These are phyloP conservation scores for Zaprionus gabonicus DNA, from an alignment of 1,140 invertebrate species.

Conservation along the genomic window DNA sequence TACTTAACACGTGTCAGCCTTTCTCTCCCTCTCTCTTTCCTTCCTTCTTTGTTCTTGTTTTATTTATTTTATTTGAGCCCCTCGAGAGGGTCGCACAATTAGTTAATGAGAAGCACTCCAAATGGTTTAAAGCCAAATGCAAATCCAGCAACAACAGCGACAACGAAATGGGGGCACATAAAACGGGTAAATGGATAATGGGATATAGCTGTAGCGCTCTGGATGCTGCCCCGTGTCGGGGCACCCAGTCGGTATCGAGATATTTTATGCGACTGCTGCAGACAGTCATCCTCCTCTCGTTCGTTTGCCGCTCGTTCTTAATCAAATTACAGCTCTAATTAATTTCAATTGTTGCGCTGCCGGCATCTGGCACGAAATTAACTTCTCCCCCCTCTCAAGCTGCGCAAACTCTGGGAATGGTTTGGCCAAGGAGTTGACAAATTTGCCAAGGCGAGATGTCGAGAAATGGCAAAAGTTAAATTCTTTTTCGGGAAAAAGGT, in stretches of 20 bases:
- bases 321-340: constrained; percentile 78
- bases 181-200: constrained; percentile 15
- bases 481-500: neutral
- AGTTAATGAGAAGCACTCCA: constrained; percentile 61
- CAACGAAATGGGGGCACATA: neutral
- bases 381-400: constrained; percentile 7
- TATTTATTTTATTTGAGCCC: constrained; percentile 15
- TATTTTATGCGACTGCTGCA: constrained; percentile 36
- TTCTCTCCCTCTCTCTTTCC: neutral
- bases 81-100: constrained; percentile 43
- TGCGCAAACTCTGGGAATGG: neutral
- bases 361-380: constrained; percentile 27
- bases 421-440: neutral
- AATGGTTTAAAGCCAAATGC: constrained; percentile 42
- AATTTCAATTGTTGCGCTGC: constrained; percentile 67
- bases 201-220: neutral
- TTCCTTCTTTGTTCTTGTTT: constrained; percentile 22
- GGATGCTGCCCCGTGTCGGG: neutral
- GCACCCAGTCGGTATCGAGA: neutral
- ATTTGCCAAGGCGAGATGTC: neutral
- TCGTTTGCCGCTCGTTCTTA: constrained; percentile 43
- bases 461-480: neutral
- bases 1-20: constrained; percentile 69
- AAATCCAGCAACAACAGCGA: constrained; percentile 9
- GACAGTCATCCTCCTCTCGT: constrained; percentile 35